A percentile compares a stretch with the other conserved stretches of the same genome.
These are phyloP conservation scores for Spodoptera litura DNA, from an alignment of 1,140 invertebrate species.

Conservation along the genomic window DNA sequence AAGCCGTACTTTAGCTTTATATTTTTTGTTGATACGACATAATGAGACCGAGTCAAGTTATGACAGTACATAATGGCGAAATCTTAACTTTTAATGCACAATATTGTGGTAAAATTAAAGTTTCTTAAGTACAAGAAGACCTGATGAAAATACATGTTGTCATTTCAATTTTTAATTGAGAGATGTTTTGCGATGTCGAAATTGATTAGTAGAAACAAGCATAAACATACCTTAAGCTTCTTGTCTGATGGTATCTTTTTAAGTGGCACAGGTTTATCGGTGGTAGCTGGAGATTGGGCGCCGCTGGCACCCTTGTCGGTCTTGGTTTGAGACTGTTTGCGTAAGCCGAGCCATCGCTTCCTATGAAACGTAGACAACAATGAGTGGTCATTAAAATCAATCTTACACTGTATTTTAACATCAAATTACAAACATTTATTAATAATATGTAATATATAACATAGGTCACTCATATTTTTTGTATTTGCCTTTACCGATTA, in stretches of 20 bases:
- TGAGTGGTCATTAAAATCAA: background rate
- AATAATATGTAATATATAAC: too few relatives aligned
- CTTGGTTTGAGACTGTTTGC: slow-evolving; percentile 96
- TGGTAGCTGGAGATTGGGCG: slow-evolving; percentile 74
- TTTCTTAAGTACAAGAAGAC: too few relatives aligned
- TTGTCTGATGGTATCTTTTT: slow-evolving; percentile 93
- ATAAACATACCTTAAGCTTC: slow-evolving; percentile 90
- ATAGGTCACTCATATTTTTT: background rate
- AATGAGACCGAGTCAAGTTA: too few relatives aligned
- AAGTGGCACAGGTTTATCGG: slow-evolving; percentile 87
- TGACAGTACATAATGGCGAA: too few relatives aligned
- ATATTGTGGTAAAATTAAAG: too few relatives aligned
- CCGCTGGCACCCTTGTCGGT: slow-evolving; percentile 90
- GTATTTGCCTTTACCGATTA: background rate
- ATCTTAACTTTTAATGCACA: too few relatives aligned
- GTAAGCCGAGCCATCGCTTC: slow-evolving; percentile 96
- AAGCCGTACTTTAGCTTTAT: too few relatives aligned
- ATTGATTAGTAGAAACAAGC: background rate
- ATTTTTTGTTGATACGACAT: too few relatives aligned
- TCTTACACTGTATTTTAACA: background rate
- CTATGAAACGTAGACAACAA: slow-evolving; percentile 35
- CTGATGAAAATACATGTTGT: too few relatives aligned
- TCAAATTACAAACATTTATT: background rate
- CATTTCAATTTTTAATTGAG: too few relatives aligned
- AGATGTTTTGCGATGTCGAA: too few relatives aligned